Conservation (phyloP, 2,113 vertebrate genomes). For the Corapipo altera region DNA sequence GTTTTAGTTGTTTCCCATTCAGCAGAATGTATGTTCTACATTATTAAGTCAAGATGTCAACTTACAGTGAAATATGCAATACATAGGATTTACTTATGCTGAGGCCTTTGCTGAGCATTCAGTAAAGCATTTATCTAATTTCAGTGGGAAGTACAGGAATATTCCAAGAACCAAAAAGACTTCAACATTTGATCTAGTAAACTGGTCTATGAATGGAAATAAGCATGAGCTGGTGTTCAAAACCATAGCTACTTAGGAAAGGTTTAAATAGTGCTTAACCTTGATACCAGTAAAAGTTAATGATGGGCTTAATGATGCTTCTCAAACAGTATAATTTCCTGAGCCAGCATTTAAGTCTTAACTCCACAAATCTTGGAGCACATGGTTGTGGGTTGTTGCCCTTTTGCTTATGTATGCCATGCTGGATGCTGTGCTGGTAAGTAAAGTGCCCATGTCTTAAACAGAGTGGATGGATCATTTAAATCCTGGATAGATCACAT, state of each 20-base stretch:
- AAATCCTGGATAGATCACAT: accelerated
- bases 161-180: not conserved
- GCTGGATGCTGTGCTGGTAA: not conserved
- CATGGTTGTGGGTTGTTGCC: accelerated
- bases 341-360: not conserved
- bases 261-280: accelerated
- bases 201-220: not conserved
- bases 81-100: not conserved
- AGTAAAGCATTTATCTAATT: not conserved
- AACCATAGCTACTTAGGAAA: not conserved
- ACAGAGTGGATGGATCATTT: accelerated
- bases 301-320: not conserved
- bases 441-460: not conserved
- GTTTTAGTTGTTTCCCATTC: not conserved
- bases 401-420: accelerated
- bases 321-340: not conserved
- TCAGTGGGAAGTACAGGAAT: not conserved
- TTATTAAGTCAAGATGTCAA: not conserved
- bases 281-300: not conserved
- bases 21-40: not conserved
- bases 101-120: not conserved
- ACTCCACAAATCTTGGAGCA: not conserved
- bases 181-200: not conserved
- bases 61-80: not conserved
- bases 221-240: not conserved